These are phyloP conservation scores for Pyrgilauda ruficollis DNA, from an alignment of 2,113 vertebrate species.

Conservation along the genomic window DNA sequence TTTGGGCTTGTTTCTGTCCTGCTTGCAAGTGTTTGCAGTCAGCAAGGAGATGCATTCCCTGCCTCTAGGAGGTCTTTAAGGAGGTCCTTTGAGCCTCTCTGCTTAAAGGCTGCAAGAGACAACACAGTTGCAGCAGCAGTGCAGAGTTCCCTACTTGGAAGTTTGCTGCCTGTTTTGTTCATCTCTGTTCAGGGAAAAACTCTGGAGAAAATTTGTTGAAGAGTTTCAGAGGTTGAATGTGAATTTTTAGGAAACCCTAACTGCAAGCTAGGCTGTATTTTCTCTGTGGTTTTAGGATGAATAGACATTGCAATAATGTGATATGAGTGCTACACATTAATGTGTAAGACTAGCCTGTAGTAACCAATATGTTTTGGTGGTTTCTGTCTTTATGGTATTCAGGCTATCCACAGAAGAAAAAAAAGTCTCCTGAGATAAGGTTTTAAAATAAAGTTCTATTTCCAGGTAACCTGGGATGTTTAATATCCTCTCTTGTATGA, in stretches of 20 bases:
- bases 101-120: neutral
- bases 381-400: neutral
- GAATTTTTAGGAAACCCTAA: neutral
- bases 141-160: rapidly evolving
- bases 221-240: neutral
- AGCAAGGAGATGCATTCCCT: neutral
- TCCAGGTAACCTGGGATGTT: neutral
- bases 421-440: neutral
- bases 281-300: neutral
- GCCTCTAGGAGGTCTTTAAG: neutral
- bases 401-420: neutral
- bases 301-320: neutral
- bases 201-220: neutral
- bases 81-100: neutral
- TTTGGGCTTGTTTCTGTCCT: neutral
- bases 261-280: neutral
- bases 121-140: neutral
- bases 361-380: neutral
- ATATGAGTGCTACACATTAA: rapidly evolving
- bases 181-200: neutral
- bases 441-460: neutral
- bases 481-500: neutral
- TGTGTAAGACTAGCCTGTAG: neutral
- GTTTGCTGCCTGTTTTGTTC: neutral
- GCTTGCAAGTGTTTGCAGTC: neutral